Conservation (phyloP, 2,113 vertebrate genomes). For the Ranitomeya variabilis region DNA sequence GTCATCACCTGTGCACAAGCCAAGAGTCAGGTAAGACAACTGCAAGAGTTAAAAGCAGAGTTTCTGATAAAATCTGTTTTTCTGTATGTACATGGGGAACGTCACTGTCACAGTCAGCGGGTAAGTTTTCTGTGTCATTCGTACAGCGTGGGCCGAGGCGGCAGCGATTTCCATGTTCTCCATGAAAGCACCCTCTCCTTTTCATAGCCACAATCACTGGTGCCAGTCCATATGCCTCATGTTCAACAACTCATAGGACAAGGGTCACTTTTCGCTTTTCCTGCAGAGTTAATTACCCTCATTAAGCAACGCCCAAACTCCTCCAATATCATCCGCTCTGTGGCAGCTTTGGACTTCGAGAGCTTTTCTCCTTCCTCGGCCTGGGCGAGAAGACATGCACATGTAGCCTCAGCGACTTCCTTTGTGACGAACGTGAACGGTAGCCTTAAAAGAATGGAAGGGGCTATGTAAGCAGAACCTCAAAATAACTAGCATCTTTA, state of each 20-base stretch:
- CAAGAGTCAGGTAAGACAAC: constrained; percentile 63
- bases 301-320: constrained; percentile 97
- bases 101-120: constrained; percentile 72
- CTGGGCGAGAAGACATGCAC: constrained; percentile 92
- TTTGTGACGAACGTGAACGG: constrained; percentile 96
- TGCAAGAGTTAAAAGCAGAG: constrained; percentile 70
- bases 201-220: not conserved
- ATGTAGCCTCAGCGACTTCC: constrained; percentile 94
- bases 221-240: constrained; percentile 40
- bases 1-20: constrained; percentile 59
- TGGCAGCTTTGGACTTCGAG: constrained; percentile 82
- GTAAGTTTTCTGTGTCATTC: constrained; percentile 61
- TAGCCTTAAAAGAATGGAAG: constrained; percentile 74
- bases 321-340: constrained; percentile 92
- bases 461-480: not conserved
- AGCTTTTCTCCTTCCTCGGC: constrained; percentile 87
- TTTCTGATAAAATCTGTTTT: constrained; percentile 70
- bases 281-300: constrained; percentile 94
- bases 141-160: constrained; percentile 1
- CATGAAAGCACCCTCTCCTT: not conserved
- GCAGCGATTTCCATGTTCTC: constrained; percentile 11
- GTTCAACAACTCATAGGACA: constrained; percentile 90
- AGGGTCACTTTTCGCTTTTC: constrained; percentile 92
- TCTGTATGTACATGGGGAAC: constrained; percentile 60
- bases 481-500: not conserved